Percentiles rank a stretch among this genome's conserved stretches.
phyloP scores from a whole-genome alignment of 2,113 vertebrate genomes.

The Salminus brasiliensis region DNA sequence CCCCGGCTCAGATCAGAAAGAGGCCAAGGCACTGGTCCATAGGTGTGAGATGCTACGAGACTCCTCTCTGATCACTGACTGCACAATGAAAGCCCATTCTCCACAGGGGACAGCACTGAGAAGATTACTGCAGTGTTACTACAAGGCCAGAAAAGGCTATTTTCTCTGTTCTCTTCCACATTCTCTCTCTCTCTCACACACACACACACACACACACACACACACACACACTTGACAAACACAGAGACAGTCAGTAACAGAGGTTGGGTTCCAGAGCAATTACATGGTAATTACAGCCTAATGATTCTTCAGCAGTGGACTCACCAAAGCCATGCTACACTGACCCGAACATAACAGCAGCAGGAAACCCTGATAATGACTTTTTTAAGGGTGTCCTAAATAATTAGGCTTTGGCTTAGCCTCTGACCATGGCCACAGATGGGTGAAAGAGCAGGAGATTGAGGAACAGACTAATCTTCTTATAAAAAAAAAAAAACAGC shows the following conservation, averaged over 20 bases:
- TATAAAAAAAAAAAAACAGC: not conserved
- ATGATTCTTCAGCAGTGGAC: not conserved
- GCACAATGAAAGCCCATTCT: slow-evolving; percentile 6
- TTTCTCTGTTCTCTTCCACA: not conserved
- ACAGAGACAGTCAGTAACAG: not conserved
- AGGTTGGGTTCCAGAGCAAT: slow-evolving; percentile 13
- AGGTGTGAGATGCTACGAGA: not conserved
- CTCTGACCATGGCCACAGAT: slow-evolving; percentile 13
- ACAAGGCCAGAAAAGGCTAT: slow-evolving; percentile 8
- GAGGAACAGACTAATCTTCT: not conserved
- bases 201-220: not conserved
- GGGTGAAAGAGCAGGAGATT: not conserved
- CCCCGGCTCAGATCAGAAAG: not conserved
- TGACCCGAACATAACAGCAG: not conserved
- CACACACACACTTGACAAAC: not conserved
- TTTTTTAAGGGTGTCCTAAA: slow-evolving; percentile 2
- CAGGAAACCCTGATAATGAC: slow-evolving; percentile 8
- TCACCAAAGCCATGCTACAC: not conserved
- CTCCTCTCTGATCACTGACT: not conserved
- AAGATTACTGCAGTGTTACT: not conserved
- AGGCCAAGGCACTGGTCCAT: not conserved
- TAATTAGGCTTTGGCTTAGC: slow-evolving; percentile 21
- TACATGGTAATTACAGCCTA: slow-evolving; percentile 16
- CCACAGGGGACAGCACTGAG: slow-evolving; percentile 3
- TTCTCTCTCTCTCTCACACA: not conserved